Base-by-base conservation (phyloP, 2,888 invertebrate genomes). In the Lottia scabra region DNA sequence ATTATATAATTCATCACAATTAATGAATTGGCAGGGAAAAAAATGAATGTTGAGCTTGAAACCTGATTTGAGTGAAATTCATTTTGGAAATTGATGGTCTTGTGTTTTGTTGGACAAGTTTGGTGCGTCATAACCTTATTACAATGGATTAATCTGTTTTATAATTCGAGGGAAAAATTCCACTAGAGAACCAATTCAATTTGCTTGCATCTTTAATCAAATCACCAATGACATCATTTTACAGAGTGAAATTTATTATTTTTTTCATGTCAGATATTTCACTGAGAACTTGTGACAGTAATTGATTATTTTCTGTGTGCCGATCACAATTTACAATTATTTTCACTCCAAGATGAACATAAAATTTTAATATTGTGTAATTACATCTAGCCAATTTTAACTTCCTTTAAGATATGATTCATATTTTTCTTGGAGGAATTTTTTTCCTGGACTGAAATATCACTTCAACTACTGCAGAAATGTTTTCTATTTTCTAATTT, bases 111-210 rank as follows among this genome's bases (percentile, higher is more conserved):
- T 56, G 56, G 56, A 56, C n/a, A 19, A 56, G n/a, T 56, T 56
- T 56, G 56, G 56, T 56, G 56, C 56, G 56, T 56, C 56, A 56
- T 56, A 56, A 56, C 56, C 56, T 56, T 56, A 56, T 56, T 56
- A 56, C 56, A 56, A 56, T 56, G 23, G 56, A 56, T 56, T 56
- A 56, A 56, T 56, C 56, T 56, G 56, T 56, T 56, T 56, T 56
- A 56, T 56, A 56, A 56, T 56, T 56, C 56, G 56, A 19, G n/a
- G n/a, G 23, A 56, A 56, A 56, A 56, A 56, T 56, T 56, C 56
- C 19, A 56, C 56, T n/a, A 56, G 56, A 56, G 56, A 56, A 56
- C 56, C 56, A 56, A 56, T 56, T 56, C 56, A 56, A 56, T 56
- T 56, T 56, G 56, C 56, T 56, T 56, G 56, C 56, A 56, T 56